Evolutionary conservation across 2,797 vertebrate species (phyloP).

Genomic region (Syncerus caffer): DNA sequence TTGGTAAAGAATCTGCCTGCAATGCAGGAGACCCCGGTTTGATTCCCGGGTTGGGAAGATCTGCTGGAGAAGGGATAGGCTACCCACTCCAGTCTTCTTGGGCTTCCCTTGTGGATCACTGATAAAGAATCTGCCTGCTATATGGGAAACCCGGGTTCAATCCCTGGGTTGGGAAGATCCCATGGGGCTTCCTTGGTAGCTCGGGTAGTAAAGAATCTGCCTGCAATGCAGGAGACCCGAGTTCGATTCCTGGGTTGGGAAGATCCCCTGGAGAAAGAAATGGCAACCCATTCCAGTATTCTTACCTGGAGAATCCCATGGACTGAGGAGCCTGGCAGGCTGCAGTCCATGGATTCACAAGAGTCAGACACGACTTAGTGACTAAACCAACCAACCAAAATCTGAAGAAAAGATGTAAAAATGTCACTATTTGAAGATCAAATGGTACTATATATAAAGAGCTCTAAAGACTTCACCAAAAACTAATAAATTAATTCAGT

Average conservation of each 20-base stretch:
- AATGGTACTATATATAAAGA: background rate
- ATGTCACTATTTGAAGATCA: background rate
- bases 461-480: background rate
- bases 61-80: background rate
- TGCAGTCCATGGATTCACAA: too few species aligned
- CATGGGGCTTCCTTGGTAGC: too few species aligned
- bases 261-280: background rate
- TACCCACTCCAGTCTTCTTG: background rate
- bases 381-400: background rate
- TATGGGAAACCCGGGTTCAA: too few species aligned
- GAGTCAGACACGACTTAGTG: accelerated
- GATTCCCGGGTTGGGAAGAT: background rate
- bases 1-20: background rate
- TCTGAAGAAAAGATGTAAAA: background rate
- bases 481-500: background rate
- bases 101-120: background rate
- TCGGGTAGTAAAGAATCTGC: background rate
- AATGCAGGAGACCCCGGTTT: background rate
- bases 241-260: background rate
- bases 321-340: too few species aligned
- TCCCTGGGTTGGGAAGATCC: too few species aligned
- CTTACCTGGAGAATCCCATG: too few species aligned
- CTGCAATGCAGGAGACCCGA: background rate
- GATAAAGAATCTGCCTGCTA: background rate
- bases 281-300: too few species aligned